These are phyloP conservation scores for Climacteris rufus DNA, from an alignment of 2,113 vertebrate species.

Conservation along the genomic window DNA sequence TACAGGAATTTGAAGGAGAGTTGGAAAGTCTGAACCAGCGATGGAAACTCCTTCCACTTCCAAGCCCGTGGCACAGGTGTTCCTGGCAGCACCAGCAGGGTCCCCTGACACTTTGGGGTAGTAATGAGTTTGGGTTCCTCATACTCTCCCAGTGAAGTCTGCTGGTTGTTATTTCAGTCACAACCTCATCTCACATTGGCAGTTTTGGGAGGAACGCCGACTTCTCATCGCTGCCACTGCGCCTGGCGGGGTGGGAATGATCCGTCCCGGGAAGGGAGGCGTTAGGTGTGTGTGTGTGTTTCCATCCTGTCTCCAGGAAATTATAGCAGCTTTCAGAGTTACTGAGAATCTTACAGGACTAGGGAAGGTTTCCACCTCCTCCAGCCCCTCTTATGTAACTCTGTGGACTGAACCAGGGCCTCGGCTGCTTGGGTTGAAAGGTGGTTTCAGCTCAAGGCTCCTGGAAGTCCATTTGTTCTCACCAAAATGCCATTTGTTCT, in stretches of 20 bases:
- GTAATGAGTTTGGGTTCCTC: background rate
- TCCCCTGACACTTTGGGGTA: background rate
- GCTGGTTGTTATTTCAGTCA: background rate
- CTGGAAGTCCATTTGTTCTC: background rate
- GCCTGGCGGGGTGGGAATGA: background rate
- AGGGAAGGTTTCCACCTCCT: background rate
- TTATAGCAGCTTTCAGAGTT: background rate
- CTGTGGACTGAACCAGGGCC: background rate
- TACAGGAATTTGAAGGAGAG: background rate
- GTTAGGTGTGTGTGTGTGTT: background rate
- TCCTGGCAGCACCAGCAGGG: background rate
- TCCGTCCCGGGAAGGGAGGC: background rate
- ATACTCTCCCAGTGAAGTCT: background rate
- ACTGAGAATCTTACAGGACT: background rate
- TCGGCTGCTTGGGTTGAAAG: background rate
- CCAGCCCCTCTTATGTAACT: background rate
- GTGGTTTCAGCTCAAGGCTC: background rate
- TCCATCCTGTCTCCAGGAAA: background rate
- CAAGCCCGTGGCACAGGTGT: background rate
- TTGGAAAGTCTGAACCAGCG: accelerated
- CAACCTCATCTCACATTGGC: background rate
- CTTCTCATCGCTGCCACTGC: background rate
- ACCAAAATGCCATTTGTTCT: background rate
- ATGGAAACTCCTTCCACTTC: background rate
- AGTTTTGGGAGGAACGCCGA: background rate